Base-by-base conservation (phyloP, 2,888 invertebrate species). In the Amphipoea oculea region DNA sequence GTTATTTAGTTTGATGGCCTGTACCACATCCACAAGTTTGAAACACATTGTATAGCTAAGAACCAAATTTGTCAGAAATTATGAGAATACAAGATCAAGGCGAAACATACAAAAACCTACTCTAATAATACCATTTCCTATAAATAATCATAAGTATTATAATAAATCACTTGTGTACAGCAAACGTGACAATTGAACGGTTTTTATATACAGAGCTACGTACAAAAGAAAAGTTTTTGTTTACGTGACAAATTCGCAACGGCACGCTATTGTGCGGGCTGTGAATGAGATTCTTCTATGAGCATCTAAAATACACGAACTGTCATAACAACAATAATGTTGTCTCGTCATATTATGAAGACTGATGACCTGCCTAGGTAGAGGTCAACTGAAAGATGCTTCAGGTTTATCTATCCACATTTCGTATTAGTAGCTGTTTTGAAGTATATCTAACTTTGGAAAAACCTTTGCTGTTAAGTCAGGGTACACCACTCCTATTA, bases 271-370 rank as follows among this genome's bases (percentile, higher is more conserved):
- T 82, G 72, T 82, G 40, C 45, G 40, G 17, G 36, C 42, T 45
- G 48, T 85, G 72, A 82, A 82, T 85, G 69, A 45, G 65, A 82
- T 69, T 66, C 36, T 51, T 79, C 68, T 73, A 72, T 65, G 57
- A 57, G 42, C 42, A 65, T 72, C 72, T 60, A 71, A 45, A 45
- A 78, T 40, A 80, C 40, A 45, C 7, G 45, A 73, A 54, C 60
- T 60, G 40, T 45, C 63, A 65, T 45, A 73, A 65, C 40, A 80
- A 62, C n/a, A 72, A 68, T 54, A 45, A 40, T 67, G 0, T 20
- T 62, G 36, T 67, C 36, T 68, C 20, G 5, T 69, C 36, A 5
- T 40, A 40, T n/a, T 40, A 36, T 71, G 14, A 63, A 79, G 14
- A 78, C 4, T 62, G 63, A 68, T 48, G 45, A 63, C 0, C n/a